A percentile compares a stretch with the other conserved stretches of the same genome.
These are phyloP conservation scores for Botia almorhae DNA, from an alignment of 2,797 vertebrate genomes.

Conservation along the genomic window DNA sequence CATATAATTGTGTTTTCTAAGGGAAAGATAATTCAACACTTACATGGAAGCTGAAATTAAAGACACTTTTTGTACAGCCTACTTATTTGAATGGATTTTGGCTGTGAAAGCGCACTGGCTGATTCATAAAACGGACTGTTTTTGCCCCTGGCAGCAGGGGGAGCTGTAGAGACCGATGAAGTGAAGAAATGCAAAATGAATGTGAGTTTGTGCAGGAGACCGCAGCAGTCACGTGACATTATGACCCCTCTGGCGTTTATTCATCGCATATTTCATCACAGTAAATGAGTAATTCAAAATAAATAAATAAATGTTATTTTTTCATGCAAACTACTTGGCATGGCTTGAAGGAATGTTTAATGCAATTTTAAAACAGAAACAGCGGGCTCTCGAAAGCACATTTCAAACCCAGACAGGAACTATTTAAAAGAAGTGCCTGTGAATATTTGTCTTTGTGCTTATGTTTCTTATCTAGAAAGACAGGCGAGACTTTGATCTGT, in stretches of 20 bases:
- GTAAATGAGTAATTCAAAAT: conserved; percentile 25
- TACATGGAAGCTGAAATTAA: not conserved
- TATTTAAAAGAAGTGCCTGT: conserved; percentile 9
- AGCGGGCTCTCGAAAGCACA: not conserved
- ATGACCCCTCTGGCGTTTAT: conserved; percentile 11
- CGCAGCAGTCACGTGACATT: not conserved
- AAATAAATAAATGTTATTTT: conserved; percentile 6
- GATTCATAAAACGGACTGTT: not conserved
- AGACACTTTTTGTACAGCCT: not conserved
- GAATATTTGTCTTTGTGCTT: conserved; percentile 22
- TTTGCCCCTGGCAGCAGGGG: conserved; percentile 33
- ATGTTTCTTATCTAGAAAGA: conserved; percentile 9
- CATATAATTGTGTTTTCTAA: not conserved
- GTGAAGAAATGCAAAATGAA: not conserved
- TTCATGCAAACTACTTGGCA: conserved; percentile 12
- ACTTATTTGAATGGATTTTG: not conserved
- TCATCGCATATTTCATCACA: not conserved
- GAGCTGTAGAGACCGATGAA: conserved; percentile 12
- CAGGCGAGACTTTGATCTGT: conserved; percentile 1
- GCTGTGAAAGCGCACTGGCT: conserved; percentile 1
- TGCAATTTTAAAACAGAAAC: conserved; percentile 31
- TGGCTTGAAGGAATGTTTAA: conserved; percentile 26
- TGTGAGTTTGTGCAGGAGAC: not conserved
- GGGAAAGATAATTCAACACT: not conserved
- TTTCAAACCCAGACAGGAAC: conserved; percentile 14